A percentile compares a stretch with the other conserved stretches of the same genome.
phyloP scores from a whole-genome alignment of 2,797 vertebrate genomes.

The Percopsis omiscomaycus region DNA sequence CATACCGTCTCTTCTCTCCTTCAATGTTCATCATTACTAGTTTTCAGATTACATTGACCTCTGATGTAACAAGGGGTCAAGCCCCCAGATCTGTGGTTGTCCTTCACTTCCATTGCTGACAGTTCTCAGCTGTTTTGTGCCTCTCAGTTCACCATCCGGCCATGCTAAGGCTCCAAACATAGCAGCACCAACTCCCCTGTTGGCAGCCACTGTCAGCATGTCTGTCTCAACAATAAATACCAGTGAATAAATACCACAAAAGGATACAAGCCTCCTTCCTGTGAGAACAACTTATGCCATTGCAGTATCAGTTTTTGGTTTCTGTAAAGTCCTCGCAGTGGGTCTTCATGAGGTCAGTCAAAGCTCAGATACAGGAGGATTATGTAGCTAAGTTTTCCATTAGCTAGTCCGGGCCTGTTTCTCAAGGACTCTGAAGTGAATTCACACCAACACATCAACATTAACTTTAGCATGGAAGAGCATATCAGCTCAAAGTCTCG shows the following conservation, averaged over 20 bases:
- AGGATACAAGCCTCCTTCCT: conserved; percentile 36
- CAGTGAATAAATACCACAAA: conserved; percentile 72
- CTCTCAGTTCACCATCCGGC: conserved; percentile 25
- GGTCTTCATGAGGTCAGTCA: conserved; percentile 46
- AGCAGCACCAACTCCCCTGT: conserved; percentile 31
- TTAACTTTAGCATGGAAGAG: conserved; percentile 8
- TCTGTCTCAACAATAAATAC: conserved; percentile 70
- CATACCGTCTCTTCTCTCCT: conserved; percentile 24
- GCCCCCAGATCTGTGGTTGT: conserved; percentile 32
- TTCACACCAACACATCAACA: conserved; percentile 6
- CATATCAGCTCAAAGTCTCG: conserved; percentile 22
- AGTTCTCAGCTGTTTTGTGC: conserved; percentile 56
- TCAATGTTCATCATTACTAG: conserved; percentile 39
- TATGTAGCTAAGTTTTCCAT: background rate
- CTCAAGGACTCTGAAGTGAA: conserved; percentile 15
- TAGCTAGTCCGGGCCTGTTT: conserved; percentile 5
- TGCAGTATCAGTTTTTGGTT: conserved; percentile 19
- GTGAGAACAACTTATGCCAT: conserved; percentile 29
- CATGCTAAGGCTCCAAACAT: conserved; percentile 39
- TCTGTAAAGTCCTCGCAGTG: conserved; percentile 20
- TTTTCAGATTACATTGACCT: conserved; percentile 35
- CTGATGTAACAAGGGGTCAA: conserved; percentile 23
- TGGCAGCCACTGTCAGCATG: conserved; percentile 37
- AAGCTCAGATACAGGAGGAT: conserved; percentile 15
- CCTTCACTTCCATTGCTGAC: conserved; percentile 28